Conservation (phyloP, 2,113 vertebrate species). For the mouse (Mus musculus) region DNA sequence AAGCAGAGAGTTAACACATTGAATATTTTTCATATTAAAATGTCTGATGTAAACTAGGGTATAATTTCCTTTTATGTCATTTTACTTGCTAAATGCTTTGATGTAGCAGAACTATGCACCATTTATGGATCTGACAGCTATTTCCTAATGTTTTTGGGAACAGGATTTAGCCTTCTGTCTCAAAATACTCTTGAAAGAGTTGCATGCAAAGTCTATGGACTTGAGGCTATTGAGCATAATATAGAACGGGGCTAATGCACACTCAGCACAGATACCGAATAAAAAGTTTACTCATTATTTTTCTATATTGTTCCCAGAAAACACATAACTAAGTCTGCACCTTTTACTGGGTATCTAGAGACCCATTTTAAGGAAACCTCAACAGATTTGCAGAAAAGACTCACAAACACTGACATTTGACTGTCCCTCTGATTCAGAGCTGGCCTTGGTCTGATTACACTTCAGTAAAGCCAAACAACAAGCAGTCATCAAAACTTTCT, state of each 20-base stretch:
- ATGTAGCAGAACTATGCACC: slow-evolving; percentile 29
- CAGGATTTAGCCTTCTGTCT: background rate
- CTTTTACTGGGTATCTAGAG: background rate
- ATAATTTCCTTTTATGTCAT: background rate
- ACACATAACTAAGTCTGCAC: background rate
- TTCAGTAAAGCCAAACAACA: background rate
- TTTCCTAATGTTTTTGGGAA: slow-evolving; percentile 27
- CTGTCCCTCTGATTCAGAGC: background rate
- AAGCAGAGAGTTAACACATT: slow-evolving; percentile 8
- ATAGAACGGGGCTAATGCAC: background rate
- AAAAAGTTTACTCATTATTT: slow-evolving; percentile 6
- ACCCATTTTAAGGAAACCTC: slow-evolving; percentile 12
- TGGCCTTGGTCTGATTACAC: background rate
- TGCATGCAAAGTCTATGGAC: background rate
- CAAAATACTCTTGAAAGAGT: background rate
- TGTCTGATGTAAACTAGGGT: background rate
- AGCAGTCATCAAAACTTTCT: background rate
- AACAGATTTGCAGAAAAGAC: background rate
- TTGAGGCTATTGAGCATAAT: background rate
- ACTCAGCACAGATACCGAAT: background rate
- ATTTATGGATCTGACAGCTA: background rate
- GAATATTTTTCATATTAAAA: slow-evolving; percentile 52
- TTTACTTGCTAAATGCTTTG: slow-evolving; percentile 34
- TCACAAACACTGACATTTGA: slow-evolving; percentile 6
- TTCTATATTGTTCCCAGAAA: background rate